Conservation (phyloP, 2,888 invertebrate species). For the Drosophila hamatofila region DNA sequence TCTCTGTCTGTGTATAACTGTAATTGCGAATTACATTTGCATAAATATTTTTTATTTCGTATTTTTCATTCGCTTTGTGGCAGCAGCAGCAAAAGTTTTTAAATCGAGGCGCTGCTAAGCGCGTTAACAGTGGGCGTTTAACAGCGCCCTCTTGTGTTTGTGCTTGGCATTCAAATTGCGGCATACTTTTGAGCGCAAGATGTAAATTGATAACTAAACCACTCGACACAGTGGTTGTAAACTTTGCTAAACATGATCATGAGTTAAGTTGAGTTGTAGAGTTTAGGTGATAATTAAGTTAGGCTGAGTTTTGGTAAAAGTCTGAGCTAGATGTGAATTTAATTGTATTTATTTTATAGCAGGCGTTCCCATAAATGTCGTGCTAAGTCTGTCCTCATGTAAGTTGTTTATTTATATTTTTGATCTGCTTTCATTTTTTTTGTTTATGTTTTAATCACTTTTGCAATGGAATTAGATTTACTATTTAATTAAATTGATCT, state of each 20-base stretch:
- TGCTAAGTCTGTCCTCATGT: not conserved
- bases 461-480: not conserved
- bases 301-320: not conserved
- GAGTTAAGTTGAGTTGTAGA: not conserved
- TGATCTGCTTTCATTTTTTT: not conserved
- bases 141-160: slow-evolving; percentile 2
- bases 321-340: not conserved
- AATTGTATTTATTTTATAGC: not conserved
- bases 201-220: slow-evolving; percentile 9
- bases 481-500: not conserved
- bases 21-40: slow-evolving; percentile 55
- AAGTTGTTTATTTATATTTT: not conserved
- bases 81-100: slow-evolving; percentile 7
- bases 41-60: slow-evolving; percentile 41
- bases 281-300: not conserved
- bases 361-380: not conserved
- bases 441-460: no score
- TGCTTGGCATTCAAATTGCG: slow-evolving; percentile 2
- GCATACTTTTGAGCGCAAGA: slow-evolving; percentile 38
- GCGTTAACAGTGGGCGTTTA: slow-evolving; percentile 14
- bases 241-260: not conserved
- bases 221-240: not conserved
- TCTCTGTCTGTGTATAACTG: slow-evolving; percentile 18
- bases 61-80: slow-evolving; percentile 24
- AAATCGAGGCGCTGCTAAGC: slow-evolving; percentile 28